Evolutionary conservation across 2,888 invertebrate species (phyloP), one percentile per base, ranked within the genome.

Genomic region (Lasioglossum zephyrum): DNA sequence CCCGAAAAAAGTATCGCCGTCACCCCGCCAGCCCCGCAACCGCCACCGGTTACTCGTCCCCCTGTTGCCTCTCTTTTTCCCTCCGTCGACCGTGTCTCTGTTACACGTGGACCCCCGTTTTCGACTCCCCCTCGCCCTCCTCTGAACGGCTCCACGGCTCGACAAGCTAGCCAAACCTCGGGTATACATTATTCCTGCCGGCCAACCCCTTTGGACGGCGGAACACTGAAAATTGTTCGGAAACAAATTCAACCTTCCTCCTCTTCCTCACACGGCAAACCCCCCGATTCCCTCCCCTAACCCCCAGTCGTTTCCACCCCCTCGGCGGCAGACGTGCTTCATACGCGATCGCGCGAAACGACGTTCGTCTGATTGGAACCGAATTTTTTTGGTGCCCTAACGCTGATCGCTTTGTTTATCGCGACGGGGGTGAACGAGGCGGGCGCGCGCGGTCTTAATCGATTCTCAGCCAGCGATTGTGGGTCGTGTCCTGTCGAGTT

Each of bases 121-220:
- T 66, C 79, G 75, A 70, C 63, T 11, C 79, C 11, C 73, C 81
- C 81, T 36, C 39, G 39, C 22, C 69, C 74, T 78, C 86, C 87
- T 84, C 82, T 63, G 81, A 79, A 80, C 84, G 78, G 86, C 85
- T 83, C 87, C 89, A 84, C 88, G 87, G 81, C 85, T 86, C 90
- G 86, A 87, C 89, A 92, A 89, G 88, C 91, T 87, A 89, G 91
- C 90, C 90, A 92, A 92, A 92, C 92, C 92, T 91, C 90, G 92
- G 88, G 90, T 92, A 92, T 93, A 93, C 91, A 93, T 93, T 93
- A 93, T 92, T 93, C 89, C 93, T 93, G 90, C 88, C 91, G 91
- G 89, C 91, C 91, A 88, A 91, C 88, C 92, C 91, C 92, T 91
- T 92, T 88, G 90, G 87, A 89, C 89, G 86, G 80, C 81, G 83